Evolutionary conservation across 2,888 invertebrate genomes (phyloP).

Genomic region (Agrenia bidenticulata): DNA sequence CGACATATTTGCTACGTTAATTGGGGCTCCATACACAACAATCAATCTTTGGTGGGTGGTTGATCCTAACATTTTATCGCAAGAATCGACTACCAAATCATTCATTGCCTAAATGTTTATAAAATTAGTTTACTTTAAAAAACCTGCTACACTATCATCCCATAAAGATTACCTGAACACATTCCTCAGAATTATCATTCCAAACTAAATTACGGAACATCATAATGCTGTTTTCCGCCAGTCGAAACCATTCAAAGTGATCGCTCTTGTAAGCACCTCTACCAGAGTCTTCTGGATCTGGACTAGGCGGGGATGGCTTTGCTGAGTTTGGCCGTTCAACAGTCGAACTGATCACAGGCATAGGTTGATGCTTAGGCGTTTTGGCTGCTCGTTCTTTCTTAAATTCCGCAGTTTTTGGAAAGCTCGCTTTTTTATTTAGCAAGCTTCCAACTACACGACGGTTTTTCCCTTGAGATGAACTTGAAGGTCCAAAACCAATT

Average conservation of each 20-base stretch:
- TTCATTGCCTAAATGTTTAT: not conserved
- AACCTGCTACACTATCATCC: not conserved
- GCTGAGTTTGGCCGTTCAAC: not conserved
- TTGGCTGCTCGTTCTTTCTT: not conserved
- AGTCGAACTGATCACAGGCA: not conserved
- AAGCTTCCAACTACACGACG: too few relatives aligned
- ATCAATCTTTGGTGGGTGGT: slow-evolving; percentile 20
- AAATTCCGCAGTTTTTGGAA: too few relatives aligned
- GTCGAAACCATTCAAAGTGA: slow-evolving; percentile 29
- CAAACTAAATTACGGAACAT: slow-evolving; percentile 26
- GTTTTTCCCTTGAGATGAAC: too few relatives aligned
- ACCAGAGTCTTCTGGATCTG: not conserved
- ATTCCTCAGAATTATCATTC: slow-evolving; percentile 6
- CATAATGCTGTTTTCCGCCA: slow-evolving; percentile 19
- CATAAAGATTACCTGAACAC: not conserved
- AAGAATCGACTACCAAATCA: slow-evolving; percentile 2
- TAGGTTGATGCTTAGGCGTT: not conserved
- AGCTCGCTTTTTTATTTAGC: too few relatives aligned
- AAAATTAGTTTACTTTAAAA: not conserved
- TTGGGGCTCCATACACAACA: slow-evolving; percentile 34
- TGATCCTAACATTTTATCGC: not conserved
- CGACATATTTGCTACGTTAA: slow-evolving; percentile 32
- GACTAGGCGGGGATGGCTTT: not conserved
- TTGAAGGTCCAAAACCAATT: not conserved
- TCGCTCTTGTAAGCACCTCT: not conserved